Evolutionary conservation across 2,888 invertebrate species (phyloP).

Genomic region (Augochlorella aurata): DNA sequence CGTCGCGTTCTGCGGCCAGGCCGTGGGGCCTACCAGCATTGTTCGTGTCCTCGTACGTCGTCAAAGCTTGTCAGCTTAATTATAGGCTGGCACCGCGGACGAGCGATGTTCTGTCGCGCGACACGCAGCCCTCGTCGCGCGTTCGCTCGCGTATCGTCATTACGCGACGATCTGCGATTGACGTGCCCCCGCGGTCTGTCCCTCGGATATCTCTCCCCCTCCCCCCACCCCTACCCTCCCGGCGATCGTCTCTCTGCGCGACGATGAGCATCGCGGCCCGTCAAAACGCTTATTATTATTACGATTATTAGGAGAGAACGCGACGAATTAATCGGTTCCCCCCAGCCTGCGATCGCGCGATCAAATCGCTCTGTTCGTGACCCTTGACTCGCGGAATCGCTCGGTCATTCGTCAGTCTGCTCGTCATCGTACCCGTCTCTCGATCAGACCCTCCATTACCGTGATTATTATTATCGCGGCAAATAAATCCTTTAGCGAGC

Average conservation of each 20-base stretch:
- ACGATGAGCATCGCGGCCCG: conserved; percentile 31
- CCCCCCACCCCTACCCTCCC: not conserved
- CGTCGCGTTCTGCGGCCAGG: conserved; percentile 48
- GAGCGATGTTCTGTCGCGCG: conserved; percentile 56
- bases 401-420: conserved; percentile 2
- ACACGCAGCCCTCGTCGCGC: conserved; percentile 46
- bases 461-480: conserved; percentile 2
- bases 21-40: conserved; percentile 54
- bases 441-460: not conserved
- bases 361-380: not conserved
- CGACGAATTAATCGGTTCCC: conserved; percentile 20
- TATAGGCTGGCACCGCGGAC: conserved; percentile 63
- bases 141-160: conserved; percentile 35
- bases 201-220: not conserved
- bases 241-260: not conserved
- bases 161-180: conserved; percentile 61
- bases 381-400: not conserved
- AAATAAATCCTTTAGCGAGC: not conserved
- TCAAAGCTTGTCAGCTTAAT: conserved; percentile 73
- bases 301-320: conserved; percentile 27
- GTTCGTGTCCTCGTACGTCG: conserved; percentile 67
- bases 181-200: conserved; percentile 37
- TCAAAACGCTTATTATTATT: conserved; percentile 39
- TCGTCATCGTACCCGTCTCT: not conserved
- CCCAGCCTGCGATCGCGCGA: not conserved